A percentile compares a stretch with the other conserved stretches of the same genome.
phyloP scores from a whole-genome alignment of 1,140 invertebrate genomes.

The Neodiprion fabricii region DNA sequence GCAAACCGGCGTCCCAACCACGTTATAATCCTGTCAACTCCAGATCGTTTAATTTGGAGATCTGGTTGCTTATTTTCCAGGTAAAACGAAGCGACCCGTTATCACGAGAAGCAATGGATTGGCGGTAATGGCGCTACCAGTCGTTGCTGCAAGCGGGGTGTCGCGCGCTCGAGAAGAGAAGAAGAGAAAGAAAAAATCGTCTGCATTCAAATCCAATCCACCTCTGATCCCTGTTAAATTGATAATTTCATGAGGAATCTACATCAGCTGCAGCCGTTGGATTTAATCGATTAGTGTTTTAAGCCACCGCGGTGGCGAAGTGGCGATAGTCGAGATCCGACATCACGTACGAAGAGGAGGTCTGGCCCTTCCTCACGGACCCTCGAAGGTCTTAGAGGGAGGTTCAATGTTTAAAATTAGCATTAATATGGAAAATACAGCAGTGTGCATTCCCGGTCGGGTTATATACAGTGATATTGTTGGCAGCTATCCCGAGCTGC shows the following conservation, averaged over 20 bases:
- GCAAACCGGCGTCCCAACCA: neutral
- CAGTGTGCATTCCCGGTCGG: slow-evolving; percentile 17
- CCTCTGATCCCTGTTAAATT: too few relatives aligned
- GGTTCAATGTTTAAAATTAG: slow-evolving; percentile 54
- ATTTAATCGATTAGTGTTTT: neutral
- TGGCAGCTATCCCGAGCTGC: slow-evolving; percentile 30
- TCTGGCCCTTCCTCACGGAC: neutral
- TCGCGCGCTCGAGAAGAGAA: too few relatives aligned
- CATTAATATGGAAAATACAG: slow-evolving; percentile 51
- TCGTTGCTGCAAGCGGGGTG: neutral
- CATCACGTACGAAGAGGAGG: too few relatives aligned
- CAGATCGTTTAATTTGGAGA: slow-evolving; percentile 5
- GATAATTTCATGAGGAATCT: neutral
- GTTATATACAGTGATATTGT: neutral
- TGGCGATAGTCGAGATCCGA: too few relatives aligned
- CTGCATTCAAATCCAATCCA: too few relatives aligned
- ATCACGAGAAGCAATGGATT: neutral
- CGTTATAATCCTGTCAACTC: neutral
- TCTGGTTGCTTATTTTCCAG: neutral
- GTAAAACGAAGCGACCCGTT: too few relatives aligned
- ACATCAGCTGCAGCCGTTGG: neutral
- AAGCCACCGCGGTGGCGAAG: neutral
- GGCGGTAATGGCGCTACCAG: neutral
- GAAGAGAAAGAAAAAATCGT: too few relatives aligned
- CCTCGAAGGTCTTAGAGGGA: neutral